These are phyloP conservation scores for Onchidella celtica DNA, from an alignment of 2,888 invertebrate species.

Conservation along the genomic window DNA sequence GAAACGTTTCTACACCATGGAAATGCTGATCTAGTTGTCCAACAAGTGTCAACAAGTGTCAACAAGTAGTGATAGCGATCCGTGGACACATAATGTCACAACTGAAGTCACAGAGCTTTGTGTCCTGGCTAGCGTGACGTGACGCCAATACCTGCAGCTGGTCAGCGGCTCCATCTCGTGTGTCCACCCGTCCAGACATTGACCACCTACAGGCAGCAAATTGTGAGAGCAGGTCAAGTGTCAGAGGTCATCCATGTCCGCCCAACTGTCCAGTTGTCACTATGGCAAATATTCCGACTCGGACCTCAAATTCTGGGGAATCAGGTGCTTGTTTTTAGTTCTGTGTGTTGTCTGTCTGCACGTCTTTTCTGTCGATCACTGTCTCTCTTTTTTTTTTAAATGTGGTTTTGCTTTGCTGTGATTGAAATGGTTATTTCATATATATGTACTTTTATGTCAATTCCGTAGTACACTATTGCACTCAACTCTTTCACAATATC, in stretches of 20 bases:
- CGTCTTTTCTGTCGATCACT: neutral
- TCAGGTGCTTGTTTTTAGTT: constrained; percentile 13
- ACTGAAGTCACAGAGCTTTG: no score
- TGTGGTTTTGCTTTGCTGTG: neutral
- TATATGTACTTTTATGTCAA: no score
- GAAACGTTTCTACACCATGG: no score
- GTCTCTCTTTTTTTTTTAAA: neutral
- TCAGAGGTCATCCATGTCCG: neutral
- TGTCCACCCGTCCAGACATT: neutral
- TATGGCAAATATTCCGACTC: constrained; percentile 33
- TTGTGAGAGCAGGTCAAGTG: no score
- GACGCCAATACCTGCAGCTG: no score
- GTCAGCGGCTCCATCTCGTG: neutral
- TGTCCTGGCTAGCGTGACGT: no score
- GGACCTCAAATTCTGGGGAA: constrained; percentile 45
- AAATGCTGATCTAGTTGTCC: no score
- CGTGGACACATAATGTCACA: no score
- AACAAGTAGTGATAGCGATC: no score
- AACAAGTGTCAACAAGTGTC: no score
- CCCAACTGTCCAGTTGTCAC: constrained; percentile 43
- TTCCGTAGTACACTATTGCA: no score
- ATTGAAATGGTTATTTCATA: neutral
- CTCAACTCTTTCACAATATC: no score
- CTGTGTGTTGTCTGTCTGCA: neutral
- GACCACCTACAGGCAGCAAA: neutral